Base-by-base conservation (phyloP, 2,888 invertebrate genomes). In the Arctia plantaginis region DNA sequence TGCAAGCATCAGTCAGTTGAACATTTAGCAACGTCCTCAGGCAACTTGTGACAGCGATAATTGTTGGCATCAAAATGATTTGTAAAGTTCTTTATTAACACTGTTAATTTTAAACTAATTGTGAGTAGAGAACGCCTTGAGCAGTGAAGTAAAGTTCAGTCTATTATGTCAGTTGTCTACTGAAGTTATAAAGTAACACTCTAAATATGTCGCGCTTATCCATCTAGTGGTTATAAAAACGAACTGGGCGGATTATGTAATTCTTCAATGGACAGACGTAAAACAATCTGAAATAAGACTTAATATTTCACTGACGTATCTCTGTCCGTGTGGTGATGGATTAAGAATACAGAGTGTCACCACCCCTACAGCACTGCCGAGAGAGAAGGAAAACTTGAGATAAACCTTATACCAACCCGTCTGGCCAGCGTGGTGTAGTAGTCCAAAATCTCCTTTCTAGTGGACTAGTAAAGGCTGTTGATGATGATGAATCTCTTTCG, bases 61-160 rank as follows among this genome's bases (percentile, higher is more conserved):
- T 72, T 69, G 69, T 72, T 69, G 51, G 30, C 71, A 64, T 69
- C 66, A 69, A 75, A 72, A 76, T 72, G 66, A 72, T 69, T 72
- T 76, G 69, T 66, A 33, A 44, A 70, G 66, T 72, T 76, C 72
- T 72, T 72, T 75, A 75, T 75, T 66, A 75, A 66, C 69, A 39
- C 69, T 35, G 72, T 75, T 75, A 75, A 75, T 75, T 75, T 62
- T 55, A 23, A 35, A 39, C 65, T 69, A 75, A 69, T 72, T 72
- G 69, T 66, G 70, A 72, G 72, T 47, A 69, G 30, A 68, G 33
- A 71, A 30, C 62, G 39, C 71, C 74, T 76, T 69, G 64, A 71
- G 82, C 65, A 72, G 71, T 74, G 55, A 76, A n/a, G 68, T 66
- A 72, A 82, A 84, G 74, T 75, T 82, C 65, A 79, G 66, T 77